Evolutionary conservation across 2,888 invertebrate species (phyloP).

Genomic region (Hydroisotoma schaefferi): DNA sequence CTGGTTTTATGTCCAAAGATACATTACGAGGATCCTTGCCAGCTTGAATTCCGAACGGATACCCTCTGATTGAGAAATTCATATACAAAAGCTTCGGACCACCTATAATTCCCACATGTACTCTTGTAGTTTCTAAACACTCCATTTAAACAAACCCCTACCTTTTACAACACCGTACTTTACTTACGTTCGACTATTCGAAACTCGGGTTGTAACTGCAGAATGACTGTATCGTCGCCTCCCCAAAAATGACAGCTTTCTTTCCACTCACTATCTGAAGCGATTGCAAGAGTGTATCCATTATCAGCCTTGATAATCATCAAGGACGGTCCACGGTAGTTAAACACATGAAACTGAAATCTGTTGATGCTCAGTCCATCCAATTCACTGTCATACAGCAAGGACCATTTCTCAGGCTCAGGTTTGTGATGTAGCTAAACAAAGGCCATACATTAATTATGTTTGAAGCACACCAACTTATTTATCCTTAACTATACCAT

Average conservation of each 20-base stretch:
- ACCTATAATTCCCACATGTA: slow-evolving; percentile 52
- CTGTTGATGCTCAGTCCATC: slow-evolving; percentile 69
- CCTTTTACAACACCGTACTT: neutral
- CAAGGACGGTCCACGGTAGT: slow-evolving; percentile 64
- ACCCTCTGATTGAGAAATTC: slow-evolving; percentile 77
- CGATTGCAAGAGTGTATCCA: slow-evolving; percentile 70
- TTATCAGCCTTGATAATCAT: slow-evolving; percentile 58
- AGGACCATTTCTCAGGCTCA: slow-evolving; percentile 70
- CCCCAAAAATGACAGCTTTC: slow-evolving; percentile 83
- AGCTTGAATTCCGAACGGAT: slow-evolving; percentile 77
- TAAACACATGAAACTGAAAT: slow-evolving; percentile 80
- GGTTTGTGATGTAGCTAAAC: slow-evolving; percentile 37
- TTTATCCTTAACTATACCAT: slow-evolving; percentile 26
- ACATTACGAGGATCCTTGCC: slow-evolving; percentile 76
- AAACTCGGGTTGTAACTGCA: slow-evolving; percentile 65
- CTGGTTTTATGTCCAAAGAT: slow-evolving; percentile 67
- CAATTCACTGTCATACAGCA: slow-evolving; percentile 76
- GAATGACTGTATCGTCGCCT: slow-evolving; percentile 68
- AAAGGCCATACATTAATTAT: slow-evolving; percentile 49
- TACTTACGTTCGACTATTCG: slow-evolving; percentile 55
- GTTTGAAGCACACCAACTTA: neutral
- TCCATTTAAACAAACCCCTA: neutral
- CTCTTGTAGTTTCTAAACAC: too few species aligned
- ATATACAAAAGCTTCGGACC: slow-evolving; percentile 75
- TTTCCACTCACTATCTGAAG: slow-evolving; percentile 76